Evolutionary conservation across 2,113 vertebrate species (phyloP).

Genomic region (pig (Sus scrofa)): T2T-Sscrofa CM000817.6:55286001-55286500

Average conservation of each 20-base stretch:
- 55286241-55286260: accelerated
- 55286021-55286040: constrained; percentile 91
- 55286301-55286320: too few species aligned
- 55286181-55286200: background rate
- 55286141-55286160: background rate
- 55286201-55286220: background rate
- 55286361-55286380: too few species aligned
- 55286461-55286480: too few species aligned
- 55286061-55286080: accelerated
- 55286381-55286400: too few species aligned
- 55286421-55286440: too few species aligned
- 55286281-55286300: too few species aligned
- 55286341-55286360: too few species aligned
- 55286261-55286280: background rate
- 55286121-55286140: background rate
- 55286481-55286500: too few species aligned
- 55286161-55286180: background rate
- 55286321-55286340: too few species aligned
- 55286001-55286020: constrained; percentile 94
- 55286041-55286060: accelerated
- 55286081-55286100: background rate
- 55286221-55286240: background rate
- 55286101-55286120: background rate
- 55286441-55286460: too few species aligned
- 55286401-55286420: too few species aligned